Evolutionary conservation across 1,140 invertebrate species (phyloP), one percentile per base, ranked within the genome.

Genomic region (Augochlora pura): DNA sequence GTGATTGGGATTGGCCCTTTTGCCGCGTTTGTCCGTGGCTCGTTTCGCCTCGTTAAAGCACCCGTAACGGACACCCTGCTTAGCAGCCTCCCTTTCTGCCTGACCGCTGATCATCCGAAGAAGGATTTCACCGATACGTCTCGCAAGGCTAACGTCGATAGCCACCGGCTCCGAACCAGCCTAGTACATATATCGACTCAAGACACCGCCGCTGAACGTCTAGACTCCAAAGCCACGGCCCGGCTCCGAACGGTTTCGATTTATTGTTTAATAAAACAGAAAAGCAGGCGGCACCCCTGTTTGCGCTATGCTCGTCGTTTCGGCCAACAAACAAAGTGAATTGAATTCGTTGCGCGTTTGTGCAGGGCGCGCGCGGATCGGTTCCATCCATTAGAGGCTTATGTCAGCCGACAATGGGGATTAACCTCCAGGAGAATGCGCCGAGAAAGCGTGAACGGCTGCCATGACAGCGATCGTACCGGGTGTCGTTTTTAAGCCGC

Each of bases 371-470:
- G 63, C 75, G 68, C 80, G 88, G 88, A 91, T 92, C 87, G 82
- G 80, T 85, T 80, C 90, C 87, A 92, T 92, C 90, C 91, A 92
- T 92, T 92, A 92, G 88, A 84, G 87, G 86, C 88, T 89, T 89
- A 91, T 86, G 88, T 88, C 84, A 68, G 77, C 83, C 87, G 86
- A 91, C 91, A 92, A 92, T 91, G 69, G 87, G 88, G 90, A 91
- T 92, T 90, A 91, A 86, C 73, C 81, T 79, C 66, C 27, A 49
- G 77, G 25, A 74, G 77, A 77, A 77, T 73, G 78, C 82, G 81
- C 75, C 68, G 77, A 81, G 81, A 79, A 82, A 84, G 76, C 77
- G 52, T 52, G 25, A 42, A 73, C 63, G 77, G 67, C 77, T 67
- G 77, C 70, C 77, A 27, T 79, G 63, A 74, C 77, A 79, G 52